Percentiles rank a stretch among this genome's conserved stretches.
These are phyloP conservation scores for Gandaritis pyraliata DNA, from an alignment of 2,888 invertebrate genomes.

Conservation along the genomic window DNA sequence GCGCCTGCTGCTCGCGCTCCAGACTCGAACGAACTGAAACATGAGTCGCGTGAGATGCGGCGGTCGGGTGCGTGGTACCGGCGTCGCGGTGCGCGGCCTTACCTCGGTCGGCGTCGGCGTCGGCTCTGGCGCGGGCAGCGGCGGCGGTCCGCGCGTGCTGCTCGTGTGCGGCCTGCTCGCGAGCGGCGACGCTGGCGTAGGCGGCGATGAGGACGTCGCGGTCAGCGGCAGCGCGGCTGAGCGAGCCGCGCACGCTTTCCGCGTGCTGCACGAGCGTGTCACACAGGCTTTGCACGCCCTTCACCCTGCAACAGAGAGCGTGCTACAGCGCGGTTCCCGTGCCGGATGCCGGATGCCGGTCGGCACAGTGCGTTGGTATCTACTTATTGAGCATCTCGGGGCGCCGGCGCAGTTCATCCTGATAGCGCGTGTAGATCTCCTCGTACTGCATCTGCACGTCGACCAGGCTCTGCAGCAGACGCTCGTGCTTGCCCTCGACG, in stretches of 20 bases:
- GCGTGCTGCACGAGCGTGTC: slow-evolving; percentile 62
- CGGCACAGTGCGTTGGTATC: no score
- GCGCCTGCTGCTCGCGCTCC: slow-evolving; percentile 22
- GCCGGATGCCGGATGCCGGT: no score
- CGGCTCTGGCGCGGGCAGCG: neutral
- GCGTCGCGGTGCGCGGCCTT: slow-evolving; percentile 35
- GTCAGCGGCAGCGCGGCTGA: slow-evolving; percentile 61
- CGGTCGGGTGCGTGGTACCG: slow-evolving; percentile 44
- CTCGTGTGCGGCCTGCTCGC: slow-evolving; percentile 12
- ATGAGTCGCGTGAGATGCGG: slow-evolving; percentile 20
- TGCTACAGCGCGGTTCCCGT: no score
- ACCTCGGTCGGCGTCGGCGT: neutral
- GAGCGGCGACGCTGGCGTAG: slow-evolving; percentile 42
- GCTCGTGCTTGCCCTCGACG: slow-evolving; percentile 66
- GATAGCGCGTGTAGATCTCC: slow-evolving; percentile 65
- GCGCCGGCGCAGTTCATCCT: slow-evolving; percentile 67
- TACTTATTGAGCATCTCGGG: slow-evolving; percentile 72
- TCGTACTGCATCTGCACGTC: slow-evolving; percentile 76
- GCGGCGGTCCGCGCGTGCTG: slow-evolving; percentile 2
- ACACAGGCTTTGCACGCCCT: slow-evolving; percentile 63
- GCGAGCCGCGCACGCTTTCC: slow-evolving; percentile 57
- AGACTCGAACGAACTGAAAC: slow-evolving; percentile 30
- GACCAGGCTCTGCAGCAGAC: slow-evolving; percentile 73
- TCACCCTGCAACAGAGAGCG: no score
- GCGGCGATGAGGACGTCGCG: slow-evolving; percentile 59